Evolutionary conservation across 2,113 vertebrate genomes (phyloP), one percentile per base, ranked within the genome.

Genomic region (Lepisosteus oculatus): DNA sequence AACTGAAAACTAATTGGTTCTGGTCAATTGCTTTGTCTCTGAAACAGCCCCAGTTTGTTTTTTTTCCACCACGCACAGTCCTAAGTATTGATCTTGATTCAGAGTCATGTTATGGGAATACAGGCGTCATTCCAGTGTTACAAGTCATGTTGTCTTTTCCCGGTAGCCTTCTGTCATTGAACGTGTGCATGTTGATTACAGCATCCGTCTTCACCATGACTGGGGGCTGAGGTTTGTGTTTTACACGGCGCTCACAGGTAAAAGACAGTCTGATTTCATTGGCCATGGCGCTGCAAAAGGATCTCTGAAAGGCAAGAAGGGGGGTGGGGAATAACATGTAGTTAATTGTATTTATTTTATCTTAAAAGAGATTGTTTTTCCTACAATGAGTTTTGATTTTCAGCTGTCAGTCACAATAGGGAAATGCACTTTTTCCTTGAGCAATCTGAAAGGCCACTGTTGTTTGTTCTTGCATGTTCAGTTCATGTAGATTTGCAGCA

Each of bases 121-220:
- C 96, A 0, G 96, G 97, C 51, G 94, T 92, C 92, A 96, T 65
- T 6, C 95, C 94, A 4, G 95, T 93, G 92, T 87, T 95, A 90
- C 95, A 96, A 83, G 91, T 92, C 95, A 96, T 90, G 90, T 81
- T 95, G 94, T 98, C 96, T 92, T 98, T 98, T 85, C 95, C 97
- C 0, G 97, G 97, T 76, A 99, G 95, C 81, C 95, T 92, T 51
- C 96, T 94, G 86, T 99, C 94, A n/a, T 97, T 99, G 94, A 96
- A 99, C 0, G 95, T 95, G 94, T 97, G 96, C 95, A 98, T 98
- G 92, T 98, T 98, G 92, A 99, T 98, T 88, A 98, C 96, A 0
- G 96, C 96, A 0, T 99, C 96, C 0, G 93, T 95, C 93, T 98
- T 99, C 86, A 91, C 91, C 91, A 92, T 88, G 87, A 92, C 82